Conservation (phyloP, 2,113 vertebrate species). For the Eulemur macaco region DNA sequence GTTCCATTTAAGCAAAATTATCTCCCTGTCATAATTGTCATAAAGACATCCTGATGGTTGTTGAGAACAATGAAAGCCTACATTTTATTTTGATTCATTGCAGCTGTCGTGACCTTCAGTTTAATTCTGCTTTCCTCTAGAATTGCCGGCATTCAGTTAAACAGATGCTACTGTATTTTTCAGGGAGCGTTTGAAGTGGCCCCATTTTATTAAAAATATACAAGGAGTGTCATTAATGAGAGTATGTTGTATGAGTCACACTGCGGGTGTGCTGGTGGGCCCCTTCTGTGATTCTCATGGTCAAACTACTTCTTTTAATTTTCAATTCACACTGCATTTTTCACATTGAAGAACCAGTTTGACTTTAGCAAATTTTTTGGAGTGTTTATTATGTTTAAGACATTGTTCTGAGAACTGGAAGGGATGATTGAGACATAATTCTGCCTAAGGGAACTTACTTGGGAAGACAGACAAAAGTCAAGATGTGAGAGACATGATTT, state of each 20-base stretch:
- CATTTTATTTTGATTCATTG: constrained; percentile 31
- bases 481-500: not conserved
- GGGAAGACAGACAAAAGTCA: not conserved
- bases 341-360: not conserved
- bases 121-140: constrained; percentile 70
- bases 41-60: constrained; percentile 31
- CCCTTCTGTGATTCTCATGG: constrained; percentile 36
- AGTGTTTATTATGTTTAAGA: not conserved
- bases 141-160: constrained; percentile 69
- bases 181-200: not conserved
- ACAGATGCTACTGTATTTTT: constrained; percentile 64
- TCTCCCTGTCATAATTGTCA: constrained; percentile 20
- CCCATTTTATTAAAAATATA: constrained; percentile 60
- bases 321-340: not conserved
- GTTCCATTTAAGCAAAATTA: constrained; percentile 49
- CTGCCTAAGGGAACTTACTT: not conserved
- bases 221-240: constrained; percentile 9
- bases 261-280: not conserved
- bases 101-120: constrained; percentile 74
- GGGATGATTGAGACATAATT: not conserved
- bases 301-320: constrained; percentile 47
- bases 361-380: not conserved
- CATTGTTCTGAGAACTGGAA: not conserved
- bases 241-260: constrained; percentile 28
- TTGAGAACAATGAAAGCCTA: constrained; percentile 56